Base-by-base conservation (phyloP, 2,888 invertebrate species). In the Dicranocentrus wangi region DNA sequence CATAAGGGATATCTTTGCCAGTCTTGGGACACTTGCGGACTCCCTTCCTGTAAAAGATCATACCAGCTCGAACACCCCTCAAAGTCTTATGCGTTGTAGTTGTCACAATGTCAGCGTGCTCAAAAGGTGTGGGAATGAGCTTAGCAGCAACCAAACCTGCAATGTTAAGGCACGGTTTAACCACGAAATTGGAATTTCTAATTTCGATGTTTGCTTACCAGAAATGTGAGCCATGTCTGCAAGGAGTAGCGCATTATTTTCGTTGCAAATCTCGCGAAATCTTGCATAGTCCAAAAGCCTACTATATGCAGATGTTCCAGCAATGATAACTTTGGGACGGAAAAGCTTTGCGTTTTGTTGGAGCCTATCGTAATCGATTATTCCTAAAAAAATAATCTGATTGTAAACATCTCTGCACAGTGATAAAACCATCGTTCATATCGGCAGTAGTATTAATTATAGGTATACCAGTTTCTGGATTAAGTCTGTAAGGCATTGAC, bases 401-500 rank as follows among this genome's bases (percentile, higher is more conserved):
- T 13, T 51, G 7, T 17, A 51, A 13, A n/a, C 7, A 51, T 51
- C 39, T 39, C 39, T 39, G 8, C 8, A 39, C 8, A 39, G 13
- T 39, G n/a, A 39, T 39, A 8, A 39, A 8, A 39, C 39, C 39
- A 39, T 39, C 7, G 13, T 39, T n/a, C n/a, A n/a, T n/a, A n/a
- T n/a, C n/a, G n/a, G n/a, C n/a, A n/a, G 13, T 39, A 39, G 39
- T 8, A 39, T 39, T 13, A 39, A 39, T 13, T 39, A n/a, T 17
- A 10, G 5, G 51, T 23, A 66, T 75, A 85, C 91, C 91, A 7
- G 91, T 90, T 27, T 87, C 87, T 3, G 84, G 82, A 84, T 89
- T 87, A 5, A 96, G 94, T 90, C 97, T 97, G 89, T 99, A 99
- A 0, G 98, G 98, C 94, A 98, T 95, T 78, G 98, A 97, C 90